A percentile compares a stretch with the other conserved stretches of the same genome.
phyloP scores from a whole-genome alignment of 2,888 invertebrate species.

The Epirrhoe alternata region DNA sequence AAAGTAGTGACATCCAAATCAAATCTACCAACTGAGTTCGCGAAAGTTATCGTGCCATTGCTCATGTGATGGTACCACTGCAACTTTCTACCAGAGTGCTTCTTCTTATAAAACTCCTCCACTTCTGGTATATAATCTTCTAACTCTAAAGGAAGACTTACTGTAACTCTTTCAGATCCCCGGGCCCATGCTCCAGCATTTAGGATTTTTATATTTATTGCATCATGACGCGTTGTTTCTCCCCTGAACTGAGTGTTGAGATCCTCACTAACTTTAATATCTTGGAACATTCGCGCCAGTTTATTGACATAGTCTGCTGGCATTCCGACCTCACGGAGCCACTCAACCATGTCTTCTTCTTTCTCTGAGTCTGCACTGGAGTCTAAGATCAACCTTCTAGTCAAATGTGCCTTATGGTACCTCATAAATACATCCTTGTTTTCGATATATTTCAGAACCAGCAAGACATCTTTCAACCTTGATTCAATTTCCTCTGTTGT shows the following conservation, averaged over 20 bases:
- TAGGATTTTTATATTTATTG: conserved; percentile 98
- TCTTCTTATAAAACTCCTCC: conserved; percentile 98
- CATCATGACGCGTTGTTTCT: conserved; percentile 92
- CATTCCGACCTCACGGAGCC: conserved; percentile 99
- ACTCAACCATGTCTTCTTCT: conserved; percentile 99
- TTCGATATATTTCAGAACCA: conserved; percentile 99
- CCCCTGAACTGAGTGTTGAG: conserved; percentile 96
- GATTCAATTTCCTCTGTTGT: conserved; percentile 98
- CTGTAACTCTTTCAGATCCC: conserved; percentile 96
- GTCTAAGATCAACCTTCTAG: conserved; percentile 96
- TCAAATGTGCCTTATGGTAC: conserved; percentile 99
- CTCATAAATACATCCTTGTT: conserved; percentile 99
- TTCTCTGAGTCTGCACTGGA: conserved; percentile 99
- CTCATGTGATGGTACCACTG: conserved; percentile 99
- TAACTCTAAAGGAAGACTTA: conserved; percentile 97
- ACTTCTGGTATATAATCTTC: conserved; percentile 99
- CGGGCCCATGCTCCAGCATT: conserved; percentile 99
- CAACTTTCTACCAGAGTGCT: conserved; percentile 98
- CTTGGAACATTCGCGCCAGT: conserved; percentile 98
- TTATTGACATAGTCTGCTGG: conserved; percentile 99
- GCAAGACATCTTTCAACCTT: conserved; percentile 95
- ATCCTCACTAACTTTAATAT: conserved; percentile 99
- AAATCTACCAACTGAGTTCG: conserved; percentile 95
- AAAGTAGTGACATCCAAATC: conserved; percentile 99
- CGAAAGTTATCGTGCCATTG: conserved; percentile 98